A percentile compares a stretch with the other conserved stretches of the same genome.
These are phyloP conservation scores for Peromyscus melanophrys DNA, from an alignment of 2,797 vertebrate genomes.

Conservation along the genomic window DNA sequence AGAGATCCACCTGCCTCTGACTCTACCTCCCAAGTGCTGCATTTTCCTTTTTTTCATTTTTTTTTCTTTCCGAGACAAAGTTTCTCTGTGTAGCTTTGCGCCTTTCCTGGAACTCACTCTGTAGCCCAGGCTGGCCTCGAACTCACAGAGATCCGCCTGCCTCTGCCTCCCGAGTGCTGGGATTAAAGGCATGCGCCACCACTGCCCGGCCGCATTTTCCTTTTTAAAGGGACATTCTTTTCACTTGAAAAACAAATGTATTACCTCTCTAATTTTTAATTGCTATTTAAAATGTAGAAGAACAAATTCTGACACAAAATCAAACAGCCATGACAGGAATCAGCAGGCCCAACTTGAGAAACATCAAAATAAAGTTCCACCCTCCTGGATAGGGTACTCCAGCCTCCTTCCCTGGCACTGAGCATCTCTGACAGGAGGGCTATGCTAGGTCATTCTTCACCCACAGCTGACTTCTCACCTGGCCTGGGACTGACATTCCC, in stretches of 20 bases:
- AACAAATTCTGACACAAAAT: conserved; percentile 48
- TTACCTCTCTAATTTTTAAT: neutral
- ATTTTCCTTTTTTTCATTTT: neutral
- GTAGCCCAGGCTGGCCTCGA: too few species aligned
- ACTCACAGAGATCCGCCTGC: too few species aligned
- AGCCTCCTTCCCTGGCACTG: neutral
- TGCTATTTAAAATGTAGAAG: neutral
- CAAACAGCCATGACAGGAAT: neutral
- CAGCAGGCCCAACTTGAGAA: neutral
- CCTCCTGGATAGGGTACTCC: neutral
- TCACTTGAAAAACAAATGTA: neutral
- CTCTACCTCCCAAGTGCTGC: neutral
- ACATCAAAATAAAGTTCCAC: neutral
- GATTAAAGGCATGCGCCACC: too few species aligned
- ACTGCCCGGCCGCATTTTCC: neutral
- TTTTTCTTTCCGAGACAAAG: too few species aligned
- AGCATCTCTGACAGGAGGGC: neutral
- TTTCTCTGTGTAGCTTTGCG: too few species aligned
- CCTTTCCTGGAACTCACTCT: too few species aligned
- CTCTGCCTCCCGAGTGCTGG: too few species aligned
- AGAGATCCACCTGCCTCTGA: too few species aligned
- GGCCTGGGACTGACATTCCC: neutral
- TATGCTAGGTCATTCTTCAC: neutral
- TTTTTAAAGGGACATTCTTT: neutral
- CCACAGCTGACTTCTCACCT: neutral